Percentiles rank a stretch among this genome's conserved stretches.
phyloP scores from a whole-genome alignment of 53 echinoderm and acorn worm species.

The Zoroaster sp. region DNA sequence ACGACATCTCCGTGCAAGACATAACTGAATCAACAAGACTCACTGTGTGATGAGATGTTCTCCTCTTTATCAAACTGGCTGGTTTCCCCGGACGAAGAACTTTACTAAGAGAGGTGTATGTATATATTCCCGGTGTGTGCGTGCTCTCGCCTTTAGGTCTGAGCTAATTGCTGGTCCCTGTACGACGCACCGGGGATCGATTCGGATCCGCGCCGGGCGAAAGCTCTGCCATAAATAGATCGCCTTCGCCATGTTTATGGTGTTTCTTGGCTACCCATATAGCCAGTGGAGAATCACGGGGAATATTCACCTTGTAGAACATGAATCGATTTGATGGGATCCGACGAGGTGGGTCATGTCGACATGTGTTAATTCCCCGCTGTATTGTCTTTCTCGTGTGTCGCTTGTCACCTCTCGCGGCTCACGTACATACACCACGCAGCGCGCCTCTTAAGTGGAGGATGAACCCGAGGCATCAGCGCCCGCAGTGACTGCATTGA shows the following conservation, averaged over 20 bases:
- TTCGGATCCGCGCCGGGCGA: neutral
- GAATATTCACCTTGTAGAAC: conserved; percentile 30
- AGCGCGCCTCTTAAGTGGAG: conserved; percentile 25
- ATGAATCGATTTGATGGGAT: conserved; percentile 43
- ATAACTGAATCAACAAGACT: conserved; percentile 16
- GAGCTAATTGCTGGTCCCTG: conserved; percentile 41
- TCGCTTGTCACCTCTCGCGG: neutral
- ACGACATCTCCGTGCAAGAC: neutral
- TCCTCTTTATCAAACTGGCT: neutral
- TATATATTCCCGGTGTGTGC: conserved; percentile 35
- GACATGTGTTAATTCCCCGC: conserved; percentile 34
- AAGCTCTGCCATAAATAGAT: conserved; percentile 35
- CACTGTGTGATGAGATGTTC: neutral
- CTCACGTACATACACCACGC: neutral
- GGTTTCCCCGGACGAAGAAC: neutral
- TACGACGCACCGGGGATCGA: conserved; percentile 23
- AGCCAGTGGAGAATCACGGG: neutral
- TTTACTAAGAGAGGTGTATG: conserved; percentile 16
- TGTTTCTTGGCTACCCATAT: neutral
- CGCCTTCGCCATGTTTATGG: conserved; percentile 3
- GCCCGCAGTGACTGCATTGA: neutral
- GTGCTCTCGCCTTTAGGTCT: conserved; percentile 34
- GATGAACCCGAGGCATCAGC: neutral
- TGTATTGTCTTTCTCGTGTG: conserved; percentile 35
- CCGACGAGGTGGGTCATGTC: conserved; percentile 31